Conservation (phyloP, 2,113 vertebrate genomes). For the Sitta europaea region DNA sequence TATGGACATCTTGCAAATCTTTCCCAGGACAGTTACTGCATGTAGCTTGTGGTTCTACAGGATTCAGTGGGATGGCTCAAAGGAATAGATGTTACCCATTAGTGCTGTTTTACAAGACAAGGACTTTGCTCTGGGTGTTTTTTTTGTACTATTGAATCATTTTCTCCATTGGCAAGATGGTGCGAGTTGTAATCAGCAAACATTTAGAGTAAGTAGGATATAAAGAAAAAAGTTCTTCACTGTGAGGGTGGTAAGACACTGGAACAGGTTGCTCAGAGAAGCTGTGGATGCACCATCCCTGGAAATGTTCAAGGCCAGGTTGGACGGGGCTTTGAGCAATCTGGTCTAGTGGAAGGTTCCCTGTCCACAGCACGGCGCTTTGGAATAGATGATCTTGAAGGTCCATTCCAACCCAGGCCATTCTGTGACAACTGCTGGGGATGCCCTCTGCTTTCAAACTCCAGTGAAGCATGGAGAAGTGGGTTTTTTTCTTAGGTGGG, state of each 20-base stretch:
- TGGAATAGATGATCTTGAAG: neutral
- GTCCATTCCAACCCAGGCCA: neutral
- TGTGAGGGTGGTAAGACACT: neutral
- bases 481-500: neutral
- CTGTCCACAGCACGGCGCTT: neutral
- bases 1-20: neutral
- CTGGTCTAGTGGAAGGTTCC: neutral
- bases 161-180: neutral
- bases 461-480: neutral
- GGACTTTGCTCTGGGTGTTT: neutral
- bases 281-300: neutral
- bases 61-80: neutral
- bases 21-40: neutral
- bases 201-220: neutral
- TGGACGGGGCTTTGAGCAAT: neutral
- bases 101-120: neutral
- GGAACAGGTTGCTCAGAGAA: neutral
- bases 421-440: neutral
- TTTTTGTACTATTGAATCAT: neutral
- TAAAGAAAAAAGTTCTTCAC: neutral
- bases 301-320: neutral
- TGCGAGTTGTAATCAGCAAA: neutral
- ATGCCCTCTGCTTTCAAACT: neutral
- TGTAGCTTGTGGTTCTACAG: neutral
- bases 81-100: neutral